A percentile compares a stretch with the other conserved stretches of the same genome.
phyloP scores from a whole-genome alignment of 2,797 vertebrate genomes.

The Glossophaga mutica region DNA sequence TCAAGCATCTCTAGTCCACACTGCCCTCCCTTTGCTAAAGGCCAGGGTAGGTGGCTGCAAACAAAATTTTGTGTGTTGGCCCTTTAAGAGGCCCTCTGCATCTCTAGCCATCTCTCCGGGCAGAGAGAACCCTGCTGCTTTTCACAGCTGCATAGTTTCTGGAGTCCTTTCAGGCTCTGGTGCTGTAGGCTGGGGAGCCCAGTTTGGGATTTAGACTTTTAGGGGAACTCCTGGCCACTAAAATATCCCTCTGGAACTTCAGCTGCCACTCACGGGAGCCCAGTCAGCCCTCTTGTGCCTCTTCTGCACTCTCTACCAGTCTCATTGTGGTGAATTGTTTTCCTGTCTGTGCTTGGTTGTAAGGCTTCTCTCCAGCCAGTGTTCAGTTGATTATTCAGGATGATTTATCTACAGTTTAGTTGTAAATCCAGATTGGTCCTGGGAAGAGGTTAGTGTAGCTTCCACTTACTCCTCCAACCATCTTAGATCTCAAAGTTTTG shows the following conservation, averaged over 20 bases:
- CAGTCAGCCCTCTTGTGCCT: background rate
- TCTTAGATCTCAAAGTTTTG: background rate
- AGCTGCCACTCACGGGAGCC: background rate
- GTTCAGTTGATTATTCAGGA: background rate
- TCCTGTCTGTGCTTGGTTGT: background rate
- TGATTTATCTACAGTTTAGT: background rate
- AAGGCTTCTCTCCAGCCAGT: background rate
- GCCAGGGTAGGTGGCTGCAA: too few relatives aligned
- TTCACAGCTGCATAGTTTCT: background rate
- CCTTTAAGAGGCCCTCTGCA: too few relatives aligned
- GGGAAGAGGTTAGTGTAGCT: background rate
- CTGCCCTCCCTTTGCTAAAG: too few relatives aligned
- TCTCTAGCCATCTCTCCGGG: background rate
- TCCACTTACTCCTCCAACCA: background rate
- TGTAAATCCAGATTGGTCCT: background rate
- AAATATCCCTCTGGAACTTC: background rate
- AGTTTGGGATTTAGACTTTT: background rate
- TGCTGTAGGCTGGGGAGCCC: background rate
- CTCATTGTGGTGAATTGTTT: background rate
- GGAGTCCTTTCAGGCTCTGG: background rate
- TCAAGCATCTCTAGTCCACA: too few relatives aligned
- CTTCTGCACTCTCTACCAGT: background rate
- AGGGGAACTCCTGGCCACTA: background rate
- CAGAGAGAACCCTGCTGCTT: background rate
- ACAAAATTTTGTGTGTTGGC: too few relatives aligned